Evolutionary conservation across 2,888 invertebrate species (phyloP), one percentile per base, ranked within the genome.

Genomic region (Aproaerema taeniolella): DNA sequence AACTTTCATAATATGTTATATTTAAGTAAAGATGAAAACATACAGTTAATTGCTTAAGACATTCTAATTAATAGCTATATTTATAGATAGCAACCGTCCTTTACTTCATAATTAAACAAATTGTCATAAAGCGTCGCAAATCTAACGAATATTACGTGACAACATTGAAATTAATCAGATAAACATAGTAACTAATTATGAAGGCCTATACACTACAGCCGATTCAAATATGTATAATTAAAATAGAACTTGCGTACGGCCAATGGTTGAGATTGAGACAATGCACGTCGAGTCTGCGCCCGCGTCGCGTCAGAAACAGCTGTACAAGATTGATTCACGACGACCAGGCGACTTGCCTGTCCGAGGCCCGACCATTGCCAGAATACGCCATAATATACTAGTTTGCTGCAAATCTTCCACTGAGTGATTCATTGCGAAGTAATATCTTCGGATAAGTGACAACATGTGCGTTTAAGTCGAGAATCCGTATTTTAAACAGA

Each of bases 321-420:
- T 83, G 74, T 74, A 79, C 45, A 44, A 57, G 64, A 73, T 75
- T 76, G 78, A 78, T 73, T 71, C 71, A 72, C 55, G 55, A 52
- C 50, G 44, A 20, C 31, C 17, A 7, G n/a, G 26, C 35, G 24
- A 20, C 24, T 13, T 15, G 9, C 35, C 24, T 26, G 15, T 28
- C 8, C 28, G 13, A 28, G 26, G 10, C 16, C n/a, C 5, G 9
- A 26, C 7, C 13, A 39, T 12, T 35, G 35, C 25, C 26, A 35
- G 26, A 35, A 35, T 10, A 26, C n/a, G 43, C 47, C 50, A 43
- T 47, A 51, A 50, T 50, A 53, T 50, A 53, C 50, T 46, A 50
- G 45, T 32, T 46, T 35, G 41, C 44, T 33, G 29, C 17, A 24
- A 33, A 20, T 24, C n/a, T n/a, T n/a, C n/a, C n/a, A n/a, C n/a